Conservation (phyloP, 1,140 invertebrate species). For the Leguminivora glycinivorella region DNA sequence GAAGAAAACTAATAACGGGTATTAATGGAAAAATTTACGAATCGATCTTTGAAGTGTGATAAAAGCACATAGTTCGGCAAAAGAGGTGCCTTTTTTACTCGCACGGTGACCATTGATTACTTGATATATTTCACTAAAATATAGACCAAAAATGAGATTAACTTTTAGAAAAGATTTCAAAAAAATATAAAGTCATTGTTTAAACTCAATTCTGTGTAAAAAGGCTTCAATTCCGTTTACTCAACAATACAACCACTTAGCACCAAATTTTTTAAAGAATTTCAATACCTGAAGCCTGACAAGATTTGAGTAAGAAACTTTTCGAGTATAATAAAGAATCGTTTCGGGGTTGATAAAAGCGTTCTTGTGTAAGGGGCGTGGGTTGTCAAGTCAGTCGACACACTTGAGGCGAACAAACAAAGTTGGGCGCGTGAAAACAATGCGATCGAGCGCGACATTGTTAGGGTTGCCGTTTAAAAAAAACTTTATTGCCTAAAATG, state of each 20-base stretch:
- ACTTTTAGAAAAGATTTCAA: too few species aligned
- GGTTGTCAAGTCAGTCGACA: constrained; percentile 26
- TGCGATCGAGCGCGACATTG: background rate
- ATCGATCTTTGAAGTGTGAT: too few species aligned
- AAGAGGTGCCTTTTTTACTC: too few species aligned
- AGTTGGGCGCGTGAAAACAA: constrained; percentile 19
- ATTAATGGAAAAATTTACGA: too few species aligned
- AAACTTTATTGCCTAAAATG: too few species aligned
- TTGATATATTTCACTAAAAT: too few species aligned
- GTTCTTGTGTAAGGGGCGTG: constrained; percentile 34
- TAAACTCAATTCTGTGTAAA: background rate
- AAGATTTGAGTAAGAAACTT: constrained; percentile 24
- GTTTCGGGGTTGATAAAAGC: constrained; percentile 40
- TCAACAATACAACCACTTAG: background rate
- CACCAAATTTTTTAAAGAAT: background rate
- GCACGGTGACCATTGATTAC: too few species aligned
- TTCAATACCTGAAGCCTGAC: background rate
- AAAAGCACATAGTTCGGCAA: too few species aligned
- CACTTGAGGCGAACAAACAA: constrained; percentile 37
- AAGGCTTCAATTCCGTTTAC: background rate
- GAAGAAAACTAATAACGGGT: too few species aligned
- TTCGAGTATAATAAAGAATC: constrained; percentile 32
- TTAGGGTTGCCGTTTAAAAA: background rate
- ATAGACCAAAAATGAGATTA: too few species aligned
- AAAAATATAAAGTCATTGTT: too few species aligned